These are phyloP conservation scores for Phthorimaea operculella DNA, from an alignment of 1,140 invertebrate genomes.

Conservation along the genomic window DNA sequence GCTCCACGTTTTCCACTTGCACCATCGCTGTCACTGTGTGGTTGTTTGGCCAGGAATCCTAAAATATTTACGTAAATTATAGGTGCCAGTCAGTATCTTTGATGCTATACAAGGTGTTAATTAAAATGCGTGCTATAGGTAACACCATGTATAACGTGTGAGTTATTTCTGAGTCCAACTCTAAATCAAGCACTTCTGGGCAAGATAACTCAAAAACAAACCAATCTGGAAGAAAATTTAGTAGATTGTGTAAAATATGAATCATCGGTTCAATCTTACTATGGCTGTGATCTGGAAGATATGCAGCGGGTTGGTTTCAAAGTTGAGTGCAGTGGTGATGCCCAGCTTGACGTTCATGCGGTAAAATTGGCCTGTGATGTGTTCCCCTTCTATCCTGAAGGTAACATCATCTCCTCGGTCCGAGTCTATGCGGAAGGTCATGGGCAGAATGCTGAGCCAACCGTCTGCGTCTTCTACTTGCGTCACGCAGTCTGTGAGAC, in stretches of 20 bases:
- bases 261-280: no score
- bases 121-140: no score
- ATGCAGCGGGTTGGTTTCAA: conserved; percentile 47
- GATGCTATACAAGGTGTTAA: no score
- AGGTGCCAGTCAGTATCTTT: no score
- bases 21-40: conserved; percentile 61
- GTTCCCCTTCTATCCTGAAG: conserved; percentile 38
- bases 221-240: no score
- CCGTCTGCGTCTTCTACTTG: conserved; percentile 61
- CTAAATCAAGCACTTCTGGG: no score
- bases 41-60: conserved; percentile 60
- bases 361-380: conserved; percentile 27
- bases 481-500: conserved; percentile 52
- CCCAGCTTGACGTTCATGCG: conserved; percentile 48
- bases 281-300: conserved; percentile 53
- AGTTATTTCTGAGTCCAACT: no score
- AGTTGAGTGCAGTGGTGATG: conserved; percentile 35
- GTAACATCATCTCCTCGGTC: conserved; percentile 36
- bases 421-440: conserved; percentile 49
- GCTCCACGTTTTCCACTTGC: conserved; percentile 66
- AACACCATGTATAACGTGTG: no score
- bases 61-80: no score
- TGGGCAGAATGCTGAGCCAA: conserved; percentile 49
- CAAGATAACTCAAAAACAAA: no score
- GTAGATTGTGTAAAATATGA: no score